These are phyloP conservation scores for Bombus vancouverensis DNA, from an alignment of 1,140 invertebrate genomes.

Conservation along the genomic window DNA sequence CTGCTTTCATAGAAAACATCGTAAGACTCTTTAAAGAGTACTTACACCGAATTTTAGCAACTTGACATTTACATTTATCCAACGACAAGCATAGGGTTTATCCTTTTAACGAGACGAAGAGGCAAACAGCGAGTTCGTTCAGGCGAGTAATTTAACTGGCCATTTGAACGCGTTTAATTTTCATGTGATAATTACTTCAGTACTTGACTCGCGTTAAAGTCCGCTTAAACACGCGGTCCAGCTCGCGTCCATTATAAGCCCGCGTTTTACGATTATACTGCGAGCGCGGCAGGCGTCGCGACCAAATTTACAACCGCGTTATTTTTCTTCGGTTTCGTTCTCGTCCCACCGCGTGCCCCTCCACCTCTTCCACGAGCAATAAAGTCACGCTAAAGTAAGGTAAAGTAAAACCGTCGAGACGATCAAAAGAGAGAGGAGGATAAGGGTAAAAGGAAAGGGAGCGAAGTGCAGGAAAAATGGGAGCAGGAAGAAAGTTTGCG, in stretches of 20 bases:
- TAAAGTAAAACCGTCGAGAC: background rate
- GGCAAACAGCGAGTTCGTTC: background rate
- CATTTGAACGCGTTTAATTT: slow-evolving; percentile 18
- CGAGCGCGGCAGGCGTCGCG: background rate
- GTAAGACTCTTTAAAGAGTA: background rate
- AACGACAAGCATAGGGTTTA: background rate
- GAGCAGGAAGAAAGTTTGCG: background rate
- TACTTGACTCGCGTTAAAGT: background rate
- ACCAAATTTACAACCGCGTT: slow-evolving; percentile 20
- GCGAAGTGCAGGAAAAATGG: background rate
- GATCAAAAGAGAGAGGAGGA: background rate
- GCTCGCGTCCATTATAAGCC: background rate
- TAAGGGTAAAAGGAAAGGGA: background rate
- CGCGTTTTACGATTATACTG: slow-evolving; percentile 1
- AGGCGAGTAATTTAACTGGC: slow-evolving; percentile 11
- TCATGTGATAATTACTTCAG: slow-evolving; percentile 11
- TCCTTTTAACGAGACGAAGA: background rate
- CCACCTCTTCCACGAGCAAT: background rate
- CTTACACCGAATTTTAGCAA: background rate
- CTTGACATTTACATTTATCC: background rate
- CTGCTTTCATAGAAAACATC: background rate
- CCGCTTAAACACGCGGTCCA: background rate
- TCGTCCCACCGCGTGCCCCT: background rate
- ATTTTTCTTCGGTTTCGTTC: slow-evolving; percentile 20
- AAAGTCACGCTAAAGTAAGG: background rate